Base-by-base conservation (phyloP, 2,797 vertebrate species). In the Dipus sagitta region DNA sequence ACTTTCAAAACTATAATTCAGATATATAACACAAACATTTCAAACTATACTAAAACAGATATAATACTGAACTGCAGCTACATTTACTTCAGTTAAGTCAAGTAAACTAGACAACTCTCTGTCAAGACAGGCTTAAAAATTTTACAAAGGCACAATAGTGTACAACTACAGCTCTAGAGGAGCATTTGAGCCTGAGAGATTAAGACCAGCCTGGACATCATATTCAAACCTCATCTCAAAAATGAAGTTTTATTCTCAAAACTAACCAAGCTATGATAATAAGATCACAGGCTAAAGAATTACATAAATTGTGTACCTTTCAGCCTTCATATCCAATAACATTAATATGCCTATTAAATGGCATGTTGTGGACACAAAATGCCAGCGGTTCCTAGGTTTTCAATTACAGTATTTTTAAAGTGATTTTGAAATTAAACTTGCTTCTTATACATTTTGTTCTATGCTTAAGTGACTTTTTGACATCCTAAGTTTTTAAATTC, bases 1-100 rank as follows among this genome's bases (percentile, higher is more conserved):
- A 93, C 13, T 83, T 93, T 95, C 79, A 85, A 82, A 91, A 94
- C 38, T 94, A 58, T 1, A 88, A 93, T 79, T 92, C 58, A 87
- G 71, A 88, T 71, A 23, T 26, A 32, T 60, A 92, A 87, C 30
- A 79, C 68, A 83, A 90, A 74, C 12, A 54, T 12, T 81, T 32
- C 30, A 70, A 85, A 79, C 54, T 72, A 85, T 7, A 17, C 11
- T 77, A 4, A 67, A 76, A 64, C 5, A 75, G 24, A 26, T 26
- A 70, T 68, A 86, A 72, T 58, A 77, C 1, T 77, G 21, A 93
- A 62, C 64, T 52, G 38, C 17, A 87, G 78, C 42, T 84, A 81
- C 12, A 34, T 91, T 62, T 64, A 71, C 28, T 72, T 74, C 42
- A 76, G 34, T 32, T 74, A 93, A 90, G n/a, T 64, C 28, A 87